Evolutionary conservation across 2,797 vertebrate species (phyloP).

Genomic region (Paedocypris micromegethes): DNA sequence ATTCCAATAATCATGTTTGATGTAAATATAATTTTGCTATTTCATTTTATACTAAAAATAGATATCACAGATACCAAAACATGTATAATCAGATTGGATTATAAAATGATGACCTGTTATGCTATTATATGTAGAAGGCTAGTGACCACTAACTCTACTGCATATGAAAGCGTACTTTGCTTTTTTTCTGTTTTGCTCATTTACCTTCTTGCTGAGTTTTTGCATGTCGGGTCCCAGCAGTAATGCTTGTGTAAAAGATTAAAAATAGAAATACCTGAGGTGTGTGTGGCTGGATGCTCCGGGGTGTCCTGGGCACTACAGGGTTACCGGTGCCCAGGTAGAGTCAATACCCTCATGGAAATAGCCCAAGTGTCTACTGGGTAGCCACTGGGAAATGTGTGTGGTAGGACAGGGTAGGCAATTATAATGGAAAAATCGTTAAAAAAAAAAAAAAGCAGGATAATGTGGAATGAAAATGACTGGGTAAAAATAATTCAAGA

Average conservation of each 20-base stretch:
- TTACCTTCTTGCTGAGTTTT: background rate
- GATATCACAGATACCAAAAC: too few relatives aligned
- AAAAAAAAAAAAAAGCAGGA: background rate
- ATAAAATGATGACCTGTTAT: too few relatives aligned
- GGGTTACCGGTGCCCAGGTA: conserved; percentile 70
- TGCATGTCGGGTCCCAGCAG: conserved; percentile 1
- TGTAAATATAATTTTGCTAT: too few relatives aligned
- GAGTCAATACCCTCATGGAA: conserved; percentile 66
- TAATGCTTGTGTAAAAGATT: conserved; percentile 56
- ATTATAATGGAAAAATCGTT: conserved; percentile 3
- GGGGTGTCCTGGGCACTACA: conserved; percentile 72
- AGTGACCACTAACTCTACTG: too few relatives aligned
- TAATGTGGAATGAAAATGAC: conserved; percentile 29
- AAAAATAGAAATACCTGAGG: conserved; percentile 63
- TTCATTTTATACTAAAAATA: too few relatives aligned
- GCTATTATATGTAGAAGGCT: too few relatives aligned
- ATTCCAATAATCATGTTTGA: too few relatives aligned
- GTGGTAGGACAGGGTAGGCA: background rate
- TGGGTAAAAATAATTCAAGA: conserved; percentile 23
- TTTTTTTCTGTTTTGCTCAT: background rate
- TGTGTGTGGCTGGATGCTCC: conserved; percentile 54
- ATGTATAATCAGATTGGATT: too few relatives aligned
- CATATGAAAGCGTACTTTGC: background rate
- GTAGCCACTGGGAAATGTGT: background rate
- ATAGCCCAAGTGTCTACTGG: conserved; percentile 35